Evolutionary conservation across 2,113 vertebrate genomes (phyloP).

Genomic region (Myotis davidii): DNA sequence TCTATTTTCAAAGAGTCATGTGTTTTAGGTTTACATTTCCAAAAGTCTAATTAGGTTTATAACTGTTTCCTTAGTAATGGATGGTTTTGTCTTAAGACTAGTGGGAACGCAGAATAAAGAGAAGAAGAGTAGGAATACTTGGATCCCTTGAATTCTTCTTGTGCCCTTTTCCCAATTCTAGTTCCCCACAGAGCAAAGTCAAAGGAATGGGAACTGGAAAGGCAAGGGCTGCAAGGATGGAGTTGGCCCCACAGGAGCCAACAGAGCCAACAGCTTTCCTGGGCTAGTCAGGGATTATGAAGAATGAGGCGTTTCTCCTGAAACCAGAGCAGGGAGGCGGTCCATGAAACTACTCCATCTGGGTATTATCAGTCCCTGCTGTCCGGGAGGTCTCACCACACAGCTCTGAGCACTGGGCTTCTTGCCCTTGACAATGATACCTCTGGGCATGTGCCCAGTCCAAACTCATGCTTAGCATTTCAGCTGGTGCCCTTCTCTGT

Average conservation of each 20-base stretch:
- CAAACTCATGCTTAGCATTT: neutral
- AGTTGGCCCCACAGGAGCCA: neutral
- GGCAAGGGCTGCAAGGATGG: neutral
- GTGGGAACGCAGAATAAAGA: neutral
- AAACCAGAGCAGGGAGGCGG: neutral
- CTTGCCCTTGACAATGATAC: neutral
- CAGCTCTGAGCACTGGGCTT: neutral
- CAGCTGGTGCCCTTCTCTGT: neutral
- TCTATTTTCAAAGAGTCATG: neutral
- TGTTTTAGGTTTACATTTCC: neutral
- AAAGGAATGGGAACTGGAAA: neutral
- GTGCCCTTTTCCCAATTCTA: neutral
- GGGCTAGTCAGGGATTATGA: neutral
- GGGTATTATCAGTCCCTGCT: neutral
- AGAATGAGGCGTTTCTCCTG: neutral
- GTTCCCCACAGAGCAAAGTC: neutral
- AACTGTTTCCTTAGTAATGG: neutral
- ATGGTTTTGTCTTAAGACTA: neutral
- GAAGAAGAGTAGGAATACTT: neutral
- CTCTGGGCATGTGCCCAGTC: neutral
- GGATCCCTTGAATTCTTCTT: neutral
- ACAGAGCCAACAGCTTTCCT: neutral
- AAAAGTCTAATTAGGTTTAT: neutral
- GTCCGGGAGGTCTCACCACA: fast-evolving
- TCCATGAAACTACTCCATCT: neutral